Evolutionary conservation across 35 echinoderm and acorn worm genomes (phyloP).

Genomic region (Acanthaster planci): DNA sequence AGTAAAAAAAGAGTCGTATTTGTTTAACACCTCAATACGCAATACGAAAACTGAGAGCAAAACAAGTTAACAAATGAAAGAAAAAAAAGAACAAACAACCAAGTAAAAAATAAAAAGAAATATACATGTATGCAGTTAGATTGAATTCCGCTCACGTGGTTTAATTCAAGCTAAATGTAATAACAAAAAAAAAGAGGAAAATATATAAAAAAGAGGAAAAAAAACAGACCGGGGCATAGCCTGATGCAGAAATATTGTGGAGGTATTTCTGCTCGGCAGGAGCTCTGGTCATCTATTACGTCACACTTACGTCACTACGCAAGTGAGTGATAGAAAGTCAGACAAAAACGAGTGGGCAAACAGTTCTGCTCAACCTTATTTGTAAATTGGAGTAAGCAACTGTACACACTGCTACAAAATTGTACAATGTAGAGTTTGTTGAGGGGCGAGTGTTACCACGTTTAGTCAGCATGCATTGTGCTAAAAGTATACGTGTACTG

Average conservation of each 20-base stretch:
- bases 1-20: slow-evolving; percentile 19
- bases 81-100: neutral
- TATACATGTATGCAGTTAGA: neutral
- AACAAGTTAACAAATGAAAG: neutral
- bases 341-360: no score
- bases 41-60: neutral
- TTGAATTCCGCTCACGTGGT: neutral
- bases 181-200: neutral
- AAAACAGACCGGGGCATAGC: neutral
- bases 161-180: no score
- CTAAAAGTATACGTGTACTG: no score
- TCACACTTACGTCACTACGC: neutral
- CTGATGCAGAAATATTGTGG: slow-evolving; percentile 11
- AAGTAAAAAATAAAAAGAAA: neutral
- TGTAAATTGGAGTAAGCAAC: no score
- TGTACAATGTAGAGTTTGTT: no score
- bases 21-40: slow-evolving; percentile 11
- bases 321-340: no score
- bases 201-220: neutral
- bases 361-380: no score
- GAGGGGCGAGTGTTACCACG: no score
- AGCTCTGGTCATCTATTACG: slow-evolving; percentile 19
- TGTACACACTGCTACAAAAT: no score
- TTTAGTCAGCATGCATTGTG: no score
- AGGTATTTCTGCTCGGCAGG: slow-evolving; percentile 10